Percentiles rank a stretch among this genome's conserved stretches.
Conservation (phyloP, 2,113 vertebrate genomes). For the Microcebus ravelobensis region DNA sequence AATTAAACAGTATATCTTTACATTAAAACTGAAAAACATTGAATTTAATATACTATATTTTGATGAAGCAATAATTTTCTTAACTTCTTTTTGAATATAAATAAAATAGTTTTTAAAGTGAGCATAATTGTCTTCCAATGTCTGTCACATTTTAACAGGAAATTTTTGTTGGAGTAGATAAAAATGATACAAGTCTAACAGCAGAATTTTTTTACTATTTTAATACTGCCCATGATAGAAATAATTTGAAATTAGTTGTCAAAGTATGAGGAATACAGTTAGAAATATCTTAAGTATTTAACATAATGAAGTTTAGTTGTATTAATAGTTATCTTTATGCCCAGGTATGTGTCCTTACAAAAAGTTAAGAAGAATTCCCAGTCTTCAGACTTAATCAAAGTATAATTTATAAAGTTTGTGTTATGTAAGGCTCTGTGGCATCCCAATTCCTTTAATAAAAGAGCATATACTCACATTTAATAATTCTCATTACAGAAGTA, state of each 20-base stretch:
- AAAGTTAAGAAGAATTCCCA: conserved; percentile 55
- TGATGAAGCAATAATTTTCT: not conserved
- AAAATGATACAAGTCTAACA: conserved; percentile 35
- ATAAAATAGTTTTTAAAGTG: conserved; percentile 36
- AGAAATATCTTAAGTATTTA: conserved; percentile 51
- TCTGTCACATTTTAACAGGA: not conserved
- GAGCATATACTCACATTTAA: not conserved
- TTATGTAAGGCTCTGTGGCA: not conserved
- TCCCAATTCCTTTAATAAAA: not conserved
- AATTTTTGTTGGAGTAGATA: conserved; percentile 54
- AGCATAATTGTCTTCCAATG: conserved; percentile 57
- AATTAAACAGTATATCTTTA: conserved; percentile 62
- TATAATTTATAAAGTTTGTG: conserved; percentile 48
- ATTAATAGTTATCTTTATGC: conserved; percentile 60
- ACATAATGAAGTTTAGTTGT: conserved; percentile 69
- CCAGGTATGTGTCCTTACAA: conserved; percentile 46
- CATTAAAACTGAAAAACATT: conserved; percentile 70
- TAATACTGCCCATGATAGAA: not conserved
- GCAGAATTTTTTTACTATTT: conserved; percentile 44
- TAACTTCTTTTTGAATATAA: conserved; percentile 56
- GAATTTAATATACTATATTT: conserved; percentile 64
- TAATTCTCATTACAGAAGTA: not conserved
- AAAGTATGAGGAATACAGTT: conserved; percentile 47
- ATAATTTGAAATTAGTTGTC: conserved; percentile 58
- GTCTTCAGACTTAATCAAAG: not conserved